Conservation (phyloP, 2,797 vertebrate species). For the Cetoscarus ocellatus region DNA sequence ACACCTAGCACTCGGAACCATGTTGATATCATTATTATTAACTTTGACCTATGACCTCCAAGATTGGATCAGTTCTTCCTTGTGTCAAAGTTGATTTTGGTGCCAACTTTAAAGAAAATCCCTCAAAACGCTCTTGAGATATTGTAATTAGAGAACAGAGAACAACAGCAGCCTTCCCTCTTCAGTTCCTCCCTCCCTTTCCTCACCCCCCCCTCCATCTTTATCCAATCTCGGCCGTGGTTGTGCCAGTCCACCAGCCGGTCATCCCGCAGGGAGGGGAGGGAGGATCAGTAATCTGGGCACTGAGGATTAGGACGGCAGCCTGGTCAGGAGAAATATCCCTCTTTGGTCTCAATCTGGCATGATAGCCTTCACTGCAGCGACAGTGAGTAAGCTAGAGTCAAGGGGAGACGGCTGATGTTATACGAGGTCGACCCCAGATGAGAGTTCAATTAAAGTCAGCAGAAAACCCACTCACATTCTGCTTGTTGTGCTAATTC, state of each 20-base stretch:
- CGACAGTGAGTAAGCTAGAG: constrained; percentile 27
- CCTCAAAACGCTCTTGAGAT: too few species aligned
- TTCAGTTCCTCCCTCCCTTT: too few species aligned
- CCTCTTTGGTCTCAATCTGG: constrained; percentile 70
- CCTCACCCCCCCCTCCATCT: background rate
- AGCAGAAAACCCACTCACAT: constrained; percentile 23
- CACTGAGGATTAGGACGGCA: constrained; percentile 70
- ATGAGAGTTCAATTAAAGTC: constrained; percentile 45
- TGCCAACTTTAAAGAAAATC: too few species aligned
- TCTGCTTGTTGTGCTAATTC: constrained; percentile 25
- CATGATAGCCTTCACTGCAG: constrained; percentile 54
- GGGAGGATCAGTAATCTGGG: constrained; percentile 68
- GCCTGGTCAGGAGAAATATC: constrained; percentile 70
- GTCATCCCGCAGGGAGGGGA: constrained; percentile 48
- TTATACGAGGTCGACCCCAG: constrained; percentile 33
- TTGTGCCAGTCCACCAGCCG: constrained; percentile 44
- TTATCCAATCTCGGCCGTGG: constrained; percentile 32
- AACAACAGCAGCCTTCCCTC: constrained; percentile 8
- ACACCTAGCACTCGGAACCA: too few species aligned
- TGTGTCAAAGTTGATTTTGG: too few species aligned
- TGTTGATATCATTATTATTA: too few species aligned
- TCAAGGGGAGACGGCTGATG: constrained; percentile 19
- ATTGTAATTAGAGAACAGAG: background rate
- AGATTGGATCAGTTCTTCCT: too few species aligned
- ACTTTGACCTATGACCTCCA: too few species aligned